Base-by-base conservation (phyloP, 2,113 vertebrate genomes). In the Notiomystis cincta region DNA sequence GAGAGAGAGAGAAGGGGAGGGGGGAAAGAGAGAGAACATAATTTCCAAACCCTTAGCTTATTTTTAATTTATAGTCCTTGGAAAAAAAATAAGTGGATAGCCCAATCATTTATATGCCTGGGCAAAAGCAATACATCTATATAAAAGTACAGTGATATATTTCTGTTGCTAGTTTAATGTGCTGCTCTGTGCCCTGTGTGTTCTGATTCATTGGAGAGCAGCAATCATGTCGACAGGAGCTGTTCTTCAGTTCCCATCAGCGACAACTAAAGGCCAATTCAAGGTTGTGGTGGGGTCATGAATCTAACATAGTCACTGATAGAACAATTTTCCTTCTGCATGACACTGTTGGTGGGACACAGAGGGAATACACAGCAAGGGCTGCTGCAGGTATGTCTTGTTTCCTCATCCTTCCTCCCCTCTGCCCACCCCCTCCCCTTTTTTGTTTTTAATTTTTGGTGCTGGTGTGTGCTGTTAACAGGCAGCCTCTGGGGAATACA, bases 191-290 rank as follows among this genome's bases (percentile, higher is more conserved):
- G 97, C 98, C 98, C 98, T 97, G 96, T 90, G 91, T 97, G 98
- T 98, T 98, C 98, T 98, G 98, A 98, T 98, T 98, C 98, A 98
- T 98, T 98, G 98, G 98, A 98, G 98, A 98, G 98, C 95, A 98
- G 98, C 98, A 98, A 98, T 98, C 98, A 98, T 97, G 97, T 97
- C 97, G 98, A 98, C 98, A 98, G 98, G 98, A 97, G 97, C 98
- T 98, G 98, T 98, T 98, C 98, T 98, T 98, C 98, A 98, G 98
- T 97, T 98, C 98, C 98, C 98, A 98, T 98, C 98, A 98, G 98
- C 96, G 96, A 98, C 98, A 98, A 98, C 98, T 98, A 98, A 98
- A 98, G 98, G 98, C 98, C 98, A 98, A 98, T 98, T 98, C 98
- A 98, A 98, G 98, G 98, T 98, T 98, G 98, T 96, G 97, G 98